Base-by-base conservation (phyloP, 2,888 invertebrate species). In the Plagodis pulveraria region DNA sequence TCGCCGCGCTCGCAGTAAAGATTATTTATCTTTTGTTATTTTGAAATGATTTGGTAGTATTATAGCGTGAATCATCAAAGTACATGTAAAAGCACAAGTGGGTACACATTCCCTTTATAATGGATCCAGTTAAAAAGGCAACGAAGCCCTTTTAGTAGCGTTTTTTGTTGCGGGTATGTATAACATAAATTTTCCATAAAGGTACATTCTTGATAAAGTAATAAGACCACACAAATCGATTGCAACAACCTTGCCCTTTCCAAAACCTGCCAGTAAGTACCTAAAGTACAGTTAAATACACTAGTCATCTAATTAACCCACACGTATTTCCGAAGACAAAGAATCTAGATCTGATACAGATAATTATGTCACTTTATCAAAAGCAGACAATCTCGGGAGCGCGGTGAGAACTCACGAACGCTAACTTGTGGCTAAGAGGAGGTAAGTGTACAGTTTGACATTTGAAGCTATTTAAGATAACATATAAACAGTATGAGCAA, bases 341-440 rank as follows among this genome's bases (percentile, higher is more conserved):
- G 59, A 51, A 50, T 55, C 32, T 38, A 50, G 55, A 48, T 47
- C 12, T 41, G 34, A 42, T 50, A 12, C 47, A 65, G 70, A 59
- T 59, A 22, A 22, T 22, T 22, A 59, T 55, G 59, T 59, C 55
- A 55, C 55, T 67, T 74, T 72, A 77, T 76, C 77, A 55, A 43
- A 54, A 6, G 49, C 50, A 71, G 67, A 70, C 71, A 69, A 78
- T 78, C 79, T 58, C 55, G 55, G 49, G 68, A 66, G 54, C 47
- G 46, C 47, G 46, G 56, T 60, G 61, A 65, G 62, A 47, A 69
- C 69, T 75, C 73, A 75, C 76, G 74, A 73, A 55, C 50, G 45
- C 50, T 59, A 54, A 59, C 51, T 55, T 55, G 55, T 59, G 34
- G 62, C 50, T 57, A 49, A 66, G 63, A 62, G 54, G 55, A 62